These are phyloP conservation scores for Poecile atricapillus DNA, from an alignment of 2,113 vertebrate genomes.

Conservation along the genomic window DNA sequence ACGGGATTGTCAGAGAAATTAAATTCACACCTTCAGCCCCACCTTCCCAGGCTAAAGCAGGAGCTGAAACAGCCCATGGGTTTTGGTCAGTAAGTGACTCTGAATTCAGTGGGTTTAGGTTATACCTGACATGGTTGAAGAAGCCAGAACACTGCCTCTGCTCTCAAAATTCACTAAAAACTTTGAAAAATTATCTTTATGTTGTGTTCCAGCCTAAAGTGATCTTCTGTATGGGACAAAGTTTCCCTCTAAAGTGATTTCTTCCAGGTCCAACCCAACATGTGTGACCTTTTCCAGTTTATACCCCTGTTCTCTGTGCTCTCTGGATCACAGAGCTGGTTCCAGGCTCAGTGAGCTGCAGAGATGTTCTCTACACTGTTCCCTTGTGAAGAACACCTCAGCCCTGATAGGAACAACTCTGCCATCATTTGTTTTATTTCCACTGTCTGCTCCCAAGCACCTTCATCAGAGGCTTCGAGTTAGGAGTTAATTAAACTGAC, in stretches of 20 bases:
- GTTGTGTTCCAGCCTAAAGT: neutral
- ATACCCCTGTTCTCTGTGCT: neutral
- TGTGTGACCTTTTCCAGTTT: neutral
- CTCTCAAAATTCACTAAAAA: neutral
- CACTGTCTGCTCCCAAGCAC: neutral
- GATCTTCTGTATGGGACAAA: neutral
- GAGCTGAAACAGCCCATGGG: neutral
- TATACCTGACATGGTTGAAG: neutral
- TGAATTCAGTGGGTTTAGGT: neutral
- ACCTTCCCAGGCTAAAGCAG: neutral
- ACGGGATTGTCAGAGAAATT: neutral
- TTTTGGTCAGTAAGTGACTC: neutral
- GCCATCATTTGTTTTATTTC: neutral
- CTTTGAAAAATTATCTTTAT: neutral
- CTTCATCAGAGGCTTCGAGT: neutral
- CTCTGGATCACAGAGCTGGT: neutral
- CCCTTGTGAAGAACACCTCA: neutral
- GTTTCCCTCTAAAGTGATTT: neutral
- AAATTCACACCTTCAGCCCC: neutral
- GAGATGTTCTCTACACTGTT: neutral
- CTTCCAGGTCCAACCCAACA: neutral
- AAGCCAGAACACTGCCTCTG: neutral
- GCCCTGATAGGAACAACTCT: neutral
- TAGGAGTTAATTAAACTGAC: constrained; percentile 7
- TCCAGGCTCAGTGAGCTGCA: neutral